A percentile compares a stretch with the other conserved stretches of the same genome.
phyloP scores from a whole-genome alignment of 2,797 vertebrate species.

The Mus minutoides region DNA sequence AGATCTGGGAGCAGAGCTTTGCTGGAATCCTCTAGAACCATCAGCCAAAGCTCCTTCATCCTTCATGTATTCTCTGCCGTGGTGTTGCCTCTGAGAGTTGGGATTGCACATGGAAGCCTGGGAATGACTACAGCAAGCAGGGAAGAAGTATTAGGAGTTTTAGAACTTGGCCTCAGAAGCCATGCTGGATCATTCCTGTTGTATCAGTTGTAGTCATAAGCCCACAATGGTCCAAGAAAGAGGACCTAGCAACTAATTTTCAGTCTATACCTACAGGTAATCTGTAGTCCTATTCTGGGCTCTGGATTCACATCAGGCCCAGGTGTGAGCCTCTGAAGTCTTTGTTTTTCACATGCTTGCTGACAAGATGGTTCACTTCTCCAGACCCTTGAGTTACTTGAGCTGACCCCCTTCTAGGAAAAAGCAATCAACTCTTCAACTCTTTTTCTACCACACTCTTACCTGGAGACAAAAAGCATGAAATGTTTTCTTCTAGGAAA shows the following conservation, averaged over 20 bases:
- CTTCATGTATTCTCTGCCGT: not conserved
- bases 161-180: not conserved
- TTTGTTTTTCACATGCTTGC: not conserved
- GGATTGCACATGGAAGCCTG: not conserved
- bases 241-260: not conserved
- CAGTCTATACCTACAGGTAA: not conserved
- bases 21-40: not conserved
- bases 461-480: not conserved
- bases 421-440: not conserved
- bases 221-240: not conserved
- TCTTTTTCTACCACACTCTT: not conserved
- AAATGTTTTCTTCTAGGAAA: not conserved
- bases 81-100: not conserved
- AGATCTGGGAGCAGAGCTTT: not conserved
- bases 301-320: not conserved
- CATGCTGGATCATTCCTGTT: accelerated
- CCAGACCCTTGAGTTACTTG: not conserved
- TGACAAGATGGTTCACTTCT: not conserved
- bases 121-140: not conserved
- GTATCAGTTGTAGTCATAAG: not conserved
- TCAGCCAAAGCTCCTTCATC: not conserved
- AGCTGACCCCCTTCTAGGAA: not conserved
- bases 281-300: not conserved
- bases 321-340: not conserved
- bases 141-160: not conserved